These are phyloP conservation scores for Pachyrhynchus sulphureomaculatus DNA, from an alignment of 1,140 invertebrate genomes.

Conservation along the genomic window DNA sequence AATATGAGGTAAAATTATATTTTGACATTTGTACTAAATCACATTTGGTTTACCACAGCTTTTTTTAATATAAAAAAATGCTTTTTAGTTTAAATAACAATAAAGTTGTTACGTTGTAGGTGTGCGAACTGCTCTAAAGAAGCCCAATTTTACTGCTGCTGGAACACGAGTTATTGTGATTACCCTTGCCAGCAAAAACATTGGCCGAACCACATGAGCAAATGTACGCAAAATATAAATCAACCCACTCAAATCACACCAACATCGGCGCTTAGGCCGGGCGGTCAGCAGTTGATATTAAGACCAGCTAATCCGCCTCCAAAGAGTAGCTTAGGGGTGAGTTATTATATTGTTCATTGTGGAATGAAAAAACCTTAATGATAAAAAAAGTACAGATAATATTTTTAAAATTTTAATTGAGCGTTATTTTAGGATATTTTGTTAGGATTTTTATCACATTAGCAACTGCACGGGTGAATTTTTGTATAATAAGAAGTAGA, in stretches of 20 bases:
- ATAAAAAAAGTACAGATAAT: no score
- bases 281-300: constrained; percentile 30
- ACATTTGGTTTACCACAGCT: no score
- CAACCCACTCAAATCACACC: constrained; percentile 14
- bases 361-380: constrained; percentile 9
- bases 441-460: no score
- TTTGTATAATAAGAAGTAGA: no score
- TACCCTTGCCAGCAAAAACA: constrained; percentile 77
- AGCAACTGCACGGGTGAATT: no score
- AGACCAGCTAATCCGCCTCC: constrained; percentile 32
- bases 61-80: no score
- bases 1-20: no score
- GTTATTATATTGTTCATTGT: constrained; percentile 34
- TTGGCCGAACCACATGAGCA: constrained; percentile 63
- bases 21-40: no score
- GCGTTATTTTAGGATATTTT: no score
- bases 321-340: constrained; percentile 38
- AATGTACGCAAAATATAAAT: constrained; percentile 43
- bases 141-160: constrained; percentile 90
- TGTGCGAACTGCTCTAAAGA: constrained; percentile 83
- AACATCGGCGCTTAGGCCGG: constrained; percentile 13
- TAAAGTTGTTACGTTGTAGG: no score
- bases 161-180: constrained; percentile 93
- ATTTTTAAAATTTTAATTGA: no score
- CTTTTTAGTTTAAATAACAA: no score